Conservation (phyloP, 2,888 invertebrate species). For the Strigamia crassipes region DNA sequence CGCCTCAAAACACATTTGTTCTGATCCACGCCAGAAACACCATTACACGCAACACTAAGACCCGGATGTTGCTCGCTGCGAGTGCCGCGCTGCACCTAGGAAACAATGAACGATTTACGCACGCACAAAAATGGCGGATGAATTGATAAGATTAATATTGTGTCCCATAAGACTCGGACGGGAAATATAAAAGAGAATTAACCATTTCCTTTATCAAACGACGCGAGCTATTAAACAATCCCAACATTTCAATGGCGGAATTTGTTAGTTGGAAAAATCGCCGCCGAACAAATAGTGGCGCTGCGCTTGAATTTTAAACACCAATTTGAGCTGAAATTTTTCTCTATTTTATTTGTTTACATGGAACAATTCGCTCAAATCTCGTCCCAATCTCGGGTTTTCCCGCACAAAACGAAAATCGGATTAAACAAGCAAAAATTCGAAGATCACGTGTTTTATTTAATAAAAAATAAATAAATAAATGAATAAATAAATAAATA, state of each 20-base stretch:
- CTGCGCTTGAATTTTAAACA: no score
- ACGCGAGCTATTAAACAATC: not conserved
- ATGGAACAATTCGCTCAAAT: no score
- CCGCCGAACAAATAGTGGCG: not conserved
- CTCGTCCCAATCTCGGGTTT: no score
- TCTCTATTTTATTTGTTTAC: no score
- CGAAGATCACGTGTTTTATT: no score
- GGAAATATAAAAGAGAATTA: not conserved
- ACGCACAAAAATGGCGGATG: not conserved
- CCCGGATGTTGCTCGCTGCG: not conserved
- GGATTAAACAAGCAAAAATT: no score
- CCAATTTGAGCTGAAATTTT: no score
- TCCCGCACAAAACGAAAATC: no score
- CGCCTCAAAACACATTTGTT: constrained; percentile 19
- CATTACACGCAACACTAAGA: not conserved
- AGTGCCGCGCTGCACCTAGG: not conserved
- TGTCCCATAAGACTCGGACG: not conserved
- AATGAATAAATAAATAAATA: no score
- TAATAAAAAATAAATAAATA: no score
- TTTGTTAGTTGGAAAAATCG: not conserved
- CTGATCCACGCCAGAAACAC: constrained; percentile 20
- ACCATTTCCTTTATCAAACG: not conserved
- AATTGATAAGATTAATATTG: no score
- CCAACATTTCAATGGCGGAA: not conserved
- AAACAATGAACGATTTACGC: not conserved